Evolutionary conservation across 2,888 invertebrate genomes (phyloP), one percentile per base, ranked within the genome.

Genomic region (Stictocephala bisonia): DNA sequence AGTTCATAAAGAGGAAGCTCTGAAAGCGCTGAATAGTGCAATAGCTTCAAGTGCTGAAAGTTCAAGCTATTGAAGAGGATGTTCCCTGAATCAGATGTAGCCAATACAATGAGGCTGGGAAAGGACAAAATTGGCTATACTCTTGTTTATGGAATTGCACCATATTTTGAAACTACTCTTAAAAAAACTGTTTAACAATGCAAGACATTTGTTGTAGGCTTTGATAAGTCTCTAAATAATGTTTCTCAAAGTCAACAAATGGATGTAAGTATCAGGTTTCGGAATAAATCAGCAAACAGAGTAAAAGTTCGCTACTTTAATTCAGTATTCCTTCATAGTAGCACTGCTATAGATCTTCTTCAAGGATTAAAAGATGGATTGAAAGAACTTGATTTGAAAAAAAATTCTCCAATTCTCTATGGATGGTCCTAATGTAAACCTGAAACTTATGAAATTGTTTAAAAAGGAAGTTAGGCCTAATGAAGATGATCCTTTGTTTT

Each of bases 361-460:
- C 27, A 9, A 29, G 68, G 27, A 4, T 13, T 68, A 7, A 50
- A 68, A 20, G 15, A 68, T 9, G 68, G 58, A 2, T 44, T 74
- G n/a, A 6, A 29, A 26, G 48, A 29, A 24, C 48, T 58, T 11
- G 51, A 71, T 29, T 15, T 44, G n/a, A 31, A 29, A 13, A 74
- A n/a, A 72, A 15, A 44, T 74, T 13, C 7, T 74, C 22, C 71
- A 68, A n/a, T 40, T 72, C n/a, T 74, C 74, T 7, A 74, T 74
- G 74, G 74, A 72, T 58, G 71, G 71, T 27, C 60, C 74, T 20
- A 58, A 71, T 44, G 68, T 74, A 11, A 74, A 74, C 40, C 26
- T 74, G 1, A 67, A 71, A 26, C 48, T 71, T 26, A 24, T 74
- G 20, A 24, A 58, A 41, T 20, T 68, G 11, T 15, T 74, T n/a